A percentile compares a stretch with the other conserved stretches of the same genome.
Conservation (phyloP, 2,888 invertebrate species). For the Drosophila kokeensis region DNA sequence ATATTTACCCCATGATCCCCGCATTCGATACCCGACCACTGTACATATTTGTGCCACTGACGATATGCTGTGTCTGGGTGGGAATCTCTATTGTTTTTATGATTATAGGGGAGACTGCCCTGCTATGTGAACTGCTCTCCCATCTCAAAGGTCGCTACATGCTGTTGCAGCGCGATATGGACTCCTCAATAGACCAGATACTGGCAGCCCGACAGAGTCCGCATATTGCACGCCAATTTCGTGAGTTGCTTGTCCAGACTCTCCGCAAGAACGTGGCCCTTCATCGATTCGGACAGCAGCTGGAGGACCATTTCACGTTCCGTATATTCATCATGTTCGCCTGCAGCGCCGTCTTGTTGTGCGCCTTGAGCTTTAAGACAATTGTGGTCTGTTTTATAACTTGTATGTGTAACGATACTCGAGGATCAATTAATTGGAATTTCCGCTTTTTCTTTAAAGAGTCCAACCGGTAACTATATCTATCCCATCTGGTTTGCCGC, state of each 20-base stretch:
- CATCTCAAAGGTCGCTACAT: conserved; percentile 76
- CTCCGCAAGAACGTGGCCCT: conserved; percentile 60
- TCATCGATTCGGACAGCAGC: conserved; percentile 63
- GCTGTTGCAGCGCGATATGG: conserved; percentile 64
- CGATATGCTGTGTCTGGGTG: conserved; percentile 64
- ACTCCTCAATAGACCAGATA: conserved; percentile 41
- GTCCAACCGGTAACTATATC: conserved; percentile 60
- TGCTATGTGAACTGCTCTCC: conserved; percentile 65
- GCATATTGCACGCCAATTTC: conserved; percentile 58
- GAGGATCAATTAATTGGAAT: neutral
- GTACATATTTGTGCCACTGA: conserved; percentile 56
- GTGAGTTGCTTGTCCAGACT: conserved; percentile 46
- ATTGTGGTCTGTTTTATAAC: conserved; percentile 56
- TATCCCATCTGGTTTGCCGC: conserved; percentile 72
- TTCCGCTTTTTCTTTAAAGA: conserved; percentile 47
- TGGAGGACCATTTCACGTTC: conserved; percentile 71
- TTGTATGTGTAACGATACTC: neutral
- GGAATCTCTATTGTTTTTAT: conserved; percentile 60
- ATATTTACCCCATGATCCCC: conserved; percentile 65
- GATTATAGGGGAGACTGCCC: conserved; percentile 70
- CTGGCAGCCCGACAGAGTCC: conserved; percentile 28
- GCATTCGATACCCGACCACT: conserved; percentile 52
- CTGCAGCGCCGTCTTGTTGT: conserved; percentile 70
- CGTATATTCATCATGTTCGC: conserved; percentile 76
- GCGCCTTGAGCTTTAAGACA: conserved; percentile 76